These are phyloP conservation scores for Platygyra sinensis DNA, from an alignment of 64 coral and sea anemone genomes.

Conservation along the genomic window DNA sequence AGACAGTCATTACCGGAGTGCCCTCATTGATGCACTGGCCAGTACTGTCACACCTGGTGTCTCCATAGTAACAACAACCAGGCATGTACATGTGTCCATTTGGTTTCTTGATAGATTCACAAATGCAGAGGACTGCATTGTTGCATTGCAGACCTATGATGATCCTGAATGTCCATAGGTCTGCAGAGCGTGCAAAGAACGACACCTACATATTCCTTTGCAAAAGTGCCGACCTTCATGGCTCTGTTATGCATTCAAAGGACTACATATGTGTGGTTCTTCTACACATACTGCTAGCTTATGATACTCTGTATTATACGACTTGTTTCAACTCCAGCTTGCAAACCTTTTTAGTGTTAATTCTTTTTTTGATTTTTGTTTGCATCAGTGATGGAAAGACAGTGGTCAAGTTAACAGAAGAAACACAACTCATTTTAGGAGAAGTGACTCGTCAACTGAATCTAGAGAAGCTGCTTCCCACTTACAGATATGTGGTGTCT, in stretches of 20 bases:
- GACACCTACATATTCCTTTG: too few species aligned
- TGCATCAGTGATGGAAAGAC: conserved; percentile 66
- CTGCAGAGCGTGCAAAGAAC: too few species aligned
- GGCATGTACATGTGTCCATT: conserved; percentile 21
- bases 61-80: conserved; percentile 78
- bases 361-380: neutral
- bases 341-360: neutral
- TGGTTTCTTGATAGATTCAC: neutral
- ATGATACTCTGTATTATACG: too few species aligned
- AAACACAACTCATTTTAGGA: conserved; percentile 80
- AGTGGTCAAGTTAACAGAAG: conserved; percentile 82
- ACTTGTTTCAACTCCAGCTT: neutral
- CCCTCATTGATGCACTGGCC: conserved; percentile 73
- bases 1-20: conserved; percentile 83
- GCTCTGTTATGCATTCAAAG: too few species aligned
- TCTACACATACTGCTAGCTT: neutral
- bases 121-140: too few species aligned
- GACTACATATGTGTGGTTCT: too few species aligned
- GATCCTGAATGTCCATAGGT: too few species aligned
- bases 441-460: conserved; percentile 90
- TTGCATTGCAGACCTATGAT: too few species aligned
- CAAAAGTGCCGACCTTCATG: too few species aligned
- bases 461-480: conserved; percentile 91
- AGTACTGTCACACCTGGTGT: conserved; percentile 87
- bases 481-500: conserved; percentile 88